A percentile compares a stretch with the other conserved stretches of the same genome.
phyloP scores from a whole-genome alignment of 2,888 invertebrate species.

The Platypus cylindrus region DNA sequence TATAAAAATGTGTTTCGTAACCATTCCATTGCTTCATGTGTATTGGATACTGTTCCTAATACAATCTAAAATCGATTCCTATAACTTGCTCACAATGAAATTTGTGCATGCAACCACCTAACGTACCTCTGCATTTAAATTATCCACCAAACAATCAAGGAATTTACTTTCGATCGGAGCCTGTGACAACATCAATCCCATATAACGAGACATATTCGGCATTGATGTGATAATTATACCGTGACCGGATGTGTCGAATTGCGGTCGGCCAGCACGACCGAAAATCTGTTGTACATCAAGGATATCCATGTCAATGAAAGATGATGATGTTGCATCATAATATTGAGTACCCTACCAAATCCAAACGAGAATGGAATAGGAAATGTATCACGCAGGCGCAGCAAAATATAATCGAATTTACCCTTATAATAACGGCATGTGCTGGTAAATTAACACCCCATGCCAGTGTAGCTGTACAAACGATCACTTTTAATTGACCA shows the following conservation, averaged over 20 bases:
- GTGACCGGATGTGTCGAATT: conserved; percentile 88
- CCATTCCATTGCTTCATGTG: conserved; percentile 96
- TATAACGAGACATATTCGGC: conserved; percentile 84
- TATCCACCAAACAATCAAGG: conserved; percentile 80
- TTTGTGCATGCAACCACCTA: neutral
- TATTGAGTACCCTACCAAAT: conserved; percentile 84
- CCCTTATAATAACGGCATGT: conserved; percentile 91
- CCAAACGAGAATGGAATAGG: neutral
- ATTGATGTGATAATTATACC: conserved; percentile 92
- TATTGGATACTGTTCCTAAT: conserved; percentile 89
- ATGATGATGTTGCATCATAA: conserved; percentile 90
- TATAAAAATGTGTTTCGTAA: conserved; percentile 93
- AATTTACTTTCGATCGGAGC: conserved; percentile 98
- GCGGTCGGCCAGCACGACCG: conserved; percentile 95
- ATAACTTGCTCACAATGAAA: too few relatives aligned
- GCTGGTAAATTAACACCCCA: conserved; percentile 99
- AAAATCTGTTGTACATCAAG: conserved; percentile 97
- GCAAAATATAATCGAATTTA: conserved; percentile 37
- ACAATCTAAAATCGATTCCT: conserved; percentile 48
- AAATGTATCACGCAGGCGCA: too few relatives aligned
- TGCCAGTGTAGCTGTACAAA: conserved; percentile 95
- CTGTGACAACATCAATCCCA: conserved; percentile 88
- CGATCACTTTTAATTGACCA: conserved; percentile 77
- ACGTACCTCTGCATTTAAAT: conserved; percentile 89
- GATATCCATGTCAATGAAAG: conserved; percentile 90